phyloP scores from a whole-genome alignment of 2,888 invertebrate genomes.

The Acanthococcus lagerstroemiae region DNA sequence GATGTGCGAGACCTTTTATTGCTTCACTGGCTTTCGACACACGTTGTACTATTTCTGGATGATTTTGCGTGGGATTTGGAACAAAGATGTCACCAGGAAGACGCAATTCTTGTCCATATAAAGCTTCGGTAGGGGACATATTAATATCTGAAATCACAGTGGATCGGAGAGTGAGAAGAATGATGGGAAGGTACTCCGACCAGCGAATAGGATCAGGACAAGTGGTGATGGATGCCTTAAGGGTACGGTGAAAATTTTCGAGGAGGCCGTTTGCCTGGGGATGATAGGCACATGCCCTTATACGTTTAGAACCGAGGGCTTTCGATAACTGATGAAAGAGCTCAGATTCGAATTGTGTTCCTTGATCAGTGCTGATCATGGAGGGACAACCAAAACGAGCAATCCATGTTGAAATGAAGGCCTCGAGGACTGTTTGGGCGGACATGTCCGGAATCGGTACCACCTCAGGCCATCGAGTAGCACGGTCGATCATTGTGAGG shows the following conservation, averaged over 20 bases:
- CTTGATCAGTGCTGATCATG: not conserved
- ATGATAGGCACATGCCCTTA: slow-evolving; percentile 34
- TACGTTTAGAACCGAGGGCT: slow-evolving; percentile 34
- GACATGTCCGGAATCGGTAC: not conserved
- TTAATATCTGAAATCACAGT: not conserved
- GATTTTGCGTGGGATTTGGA: too few relatives aligned
- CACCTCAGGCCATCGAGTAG: too few relatives aligned
- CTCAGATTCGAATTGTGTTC: not conserved
- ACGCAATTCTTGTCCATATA: too few relatives aligned
- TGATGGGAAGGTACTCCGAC: not conserved
- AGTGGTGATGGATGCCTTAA: slow-evolving; percentile 28
- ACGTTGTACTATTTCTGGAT: too few relatives aligned
- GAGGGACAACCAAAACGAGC: not conserved
- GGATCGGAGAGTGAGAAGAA: not conserved
- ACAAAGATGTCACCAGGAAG: too few relatives aligned
- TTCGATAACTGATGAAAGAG: slow-evolving; percentile 36
- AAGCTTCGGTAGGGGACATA: too few relatives aligned
- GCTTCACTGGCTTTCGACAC: too few relatives aligned
- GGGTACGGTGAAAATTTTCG: slow-evolving; percentile 26
- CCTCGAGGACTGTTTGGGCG: not conserved
- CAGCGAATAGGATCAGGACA: slow-evolving; percentile 1
- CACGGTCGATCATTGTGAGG: not conserved
- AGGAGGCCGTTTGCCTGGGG: slow-evolving; percentile 26
- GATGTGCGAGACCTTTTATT: too few relatives aligned
- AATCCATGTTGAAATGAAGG: not conserved